These are phyloP conservation scores for Muscidifurax raptorellus DNA, from an alignment of 1,140 invertebrate genomes.

Conservation along the genomic window DNA sequence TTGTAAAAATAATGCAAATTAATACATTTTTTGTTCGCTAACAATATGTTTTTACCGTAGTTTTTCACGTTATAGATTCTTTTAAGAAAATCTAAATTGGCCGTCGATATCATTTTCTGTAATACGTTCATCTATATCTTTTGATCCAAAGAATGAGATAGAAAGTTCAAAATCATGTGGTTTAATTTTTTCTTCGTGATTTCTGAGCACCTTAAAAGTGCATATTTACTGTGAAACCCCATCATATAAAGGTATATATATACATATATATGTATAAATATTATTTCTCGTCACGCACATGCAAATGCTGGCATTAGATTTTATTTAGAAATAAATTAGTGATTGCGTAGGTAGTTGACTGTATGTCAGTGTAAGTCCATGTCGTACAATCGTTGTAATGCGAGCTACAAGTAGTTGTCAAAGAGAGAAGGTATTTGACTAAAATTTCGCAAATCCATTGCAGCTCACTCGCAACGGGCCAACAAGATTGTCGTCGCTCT, in stretches of 20 bases:
- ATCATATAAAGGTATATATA: background rate
- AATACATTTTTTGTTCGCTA: too few species aligned
- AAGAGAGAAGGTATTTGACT: background rate
- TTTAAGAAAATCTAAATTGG: too few species aligned
- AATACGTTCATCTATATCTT: too few species aligned
- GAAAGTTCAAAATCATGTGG: too few species aligned
- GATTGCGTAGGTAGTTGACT: background rate
- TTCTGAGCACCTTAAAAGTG: background rate
- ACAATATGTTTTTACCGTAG: too few species aligned
- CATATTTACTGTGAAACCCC: background rate
- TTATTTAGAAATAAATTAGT: background rate
- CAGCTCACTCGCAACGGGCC: constrained; percentile 72
- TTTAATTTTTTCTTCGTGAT: background rate
- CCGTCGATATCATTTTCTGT: too few species aligned
- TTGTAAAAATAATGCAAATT: too few species aligned
- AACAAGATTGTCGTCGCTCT: constrained; percentile 89
- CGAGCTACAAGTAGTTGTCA: background rate
- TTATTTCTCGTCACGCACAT: background rate
- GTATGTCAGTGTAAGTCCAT: background rate
- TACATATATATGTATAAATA: background rate
- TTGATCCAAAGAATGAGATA: too few species aligned
- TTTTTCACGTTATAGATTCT: too few species aligned
- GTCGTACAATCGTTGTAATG: background rate
- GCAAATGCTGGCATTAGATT: background rate
- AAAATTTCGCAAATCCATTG: background rate